Evolutionary conservation across 2,113 vertebrate species (phyloP).

Genomic region (Brachirus orientalis): DNA sequence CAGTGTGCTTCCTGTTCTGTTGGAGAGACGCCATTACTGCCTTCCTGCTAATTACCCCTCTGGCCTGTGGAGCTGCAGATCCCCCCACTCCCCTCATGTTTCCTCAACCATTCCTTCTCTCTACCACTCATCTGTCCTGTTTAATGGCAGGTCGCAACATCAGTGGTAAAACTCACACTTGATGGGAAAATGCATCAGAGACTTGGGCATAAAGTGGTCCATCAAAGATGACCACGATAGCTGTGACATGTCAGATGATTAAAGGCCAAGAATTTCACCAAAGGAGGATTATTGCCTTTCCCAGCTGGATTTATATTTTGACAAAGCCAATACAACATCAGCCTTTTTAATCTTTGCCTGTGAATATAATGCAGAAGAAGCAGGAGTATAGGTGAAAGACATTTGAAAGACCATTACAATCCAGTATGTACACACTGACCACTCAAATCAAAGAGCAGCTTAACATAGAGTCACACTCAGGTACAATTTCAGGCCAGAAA

Average conservation of each 20-base stretch:
- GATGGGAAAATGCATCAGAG: conserved; percentile 27
- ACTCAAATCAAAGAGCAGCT: not conserved
- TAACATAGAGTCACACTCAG: not conserved
- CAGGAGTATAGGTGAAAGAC: not conserved
- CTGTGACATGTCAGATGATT: too few relatives aligned
- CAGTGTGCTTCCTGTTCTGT: conserved; percentile 71
- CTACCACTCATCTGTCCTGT: conserved; percentile 28
- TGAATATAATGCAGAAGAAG: conserved; percentile 7
- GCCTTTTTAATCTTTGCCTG: conserved; percentile 17
- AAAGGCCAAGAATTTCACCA: conserved; percentile 13
- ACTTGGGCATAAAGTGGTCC: conserved; percentile 10
- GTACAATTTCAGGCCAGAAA: not conserved
- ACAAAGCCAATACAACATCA: not conserved
- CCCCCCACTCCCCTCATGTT: conserved; percentile 17
- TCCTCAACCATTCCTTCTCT: conserved; percentile 3
- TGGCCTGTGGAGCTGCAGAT: conserved; percentile 39
- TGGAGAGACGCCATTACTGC: conserved; percentile 70
- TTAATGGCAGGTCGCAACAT: conserved; percentile 57
- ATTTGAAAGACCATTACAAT: not conserved
- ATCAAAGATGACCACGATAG: too few relatives aligned
- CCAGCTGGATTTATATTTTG: conserved; percentile 21
- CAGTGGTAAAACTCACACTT: conserved; percentile 66
- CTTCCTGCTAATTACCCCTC: conserved; percentile 71
- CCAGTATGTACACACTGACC: not conserved
- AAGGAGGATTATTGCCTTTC: conserved; percentile 18